A percentile compares a stretch with the other conserved stretches of the same genome.
Conservation (phyloP, 2,113 vertebrate species). For the Epinephelus lanceolatus region DNA sequence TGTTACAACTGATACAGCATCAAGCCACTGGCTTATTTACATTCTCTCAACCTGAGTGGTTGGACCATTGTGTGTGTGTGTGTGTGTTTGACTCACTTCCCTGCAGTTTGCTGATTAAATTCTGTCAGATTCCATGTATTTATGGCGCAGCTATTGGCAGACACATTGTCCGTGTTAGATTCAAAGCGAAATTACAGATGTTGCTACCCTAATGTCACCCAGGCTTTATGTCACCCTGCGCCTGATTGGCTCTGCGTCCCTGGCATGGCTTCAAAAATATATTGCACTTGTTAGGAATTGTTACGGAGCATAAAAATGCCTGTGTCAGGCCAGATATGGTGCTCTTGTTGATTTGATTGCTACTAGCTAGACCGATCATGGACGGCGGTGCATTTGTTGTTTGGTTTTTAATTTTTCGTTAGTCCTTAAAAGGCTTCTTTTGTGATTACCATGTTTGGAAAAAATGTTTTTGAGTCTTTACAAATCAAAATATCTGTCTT, state of each 20-base stretch:
- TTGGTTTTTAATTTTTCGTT: neutral
- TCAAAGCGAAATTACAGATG: conserved; percentile 61
- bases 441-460: neutral
- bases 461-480: neutral
- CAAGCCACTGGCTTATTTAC: conserved; percentile 71
- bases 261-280: conserved; percentile 25
- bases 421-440: neutral
- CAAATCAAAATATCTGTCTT: neutral
- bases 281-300: conserved; percentile 25
- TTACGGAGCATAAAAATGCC: conserved; percentile 15
- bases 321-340: conserved; percentile 15
- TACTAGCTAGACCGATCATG: neutral
- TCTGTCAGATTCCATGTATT: conserved; percentile 53
- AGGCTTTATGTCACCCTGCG: conserved; percentile 16
- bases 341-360: conserved; percentile 6
- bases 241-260: conserved; percentile 37
- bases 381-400: neutral
- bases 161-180: conserved; percentile 22
- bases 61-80: neutral
- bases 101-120: conserved; percentile 53
- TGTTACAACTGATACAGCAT: conserved; percentile 66
- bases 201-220: conserved; percentile 19
- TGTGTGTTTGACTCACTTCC: conserved; percentile 8
- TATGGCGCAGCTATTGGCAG: conserved; percentile 38
- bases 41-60: conserved; percentile 62